Base-by-base conservation (phyloP, 2,888 invertebrate genomes). In the Yponomeuta plumbellus region DNA sequence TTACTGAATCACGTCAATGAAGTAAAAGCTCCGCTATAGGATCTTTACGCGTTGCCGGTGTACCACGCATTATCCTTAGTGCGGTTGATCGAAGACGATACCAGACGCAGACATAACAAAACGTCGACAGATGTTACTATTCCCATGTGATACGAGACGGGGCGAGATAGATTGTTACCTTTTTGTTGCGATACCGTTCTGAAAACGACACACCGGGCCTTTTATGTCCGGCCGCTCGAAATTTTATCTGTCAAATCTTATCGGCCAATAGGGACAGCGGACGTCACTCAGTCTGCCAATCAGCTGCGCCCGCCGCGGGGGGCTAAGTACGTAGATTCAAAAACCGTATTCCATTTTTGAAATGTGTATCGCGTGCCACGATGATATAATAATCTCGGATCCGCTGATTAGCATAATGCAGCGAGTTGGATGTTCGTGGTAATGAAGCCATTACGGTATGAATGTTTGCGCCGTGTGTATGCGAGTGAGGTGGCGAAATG, bases 201-300 rank as follows among this genome's bases (percentile, higher is more conserved):
- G 76, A 81, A 84, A 81, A 80, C 78, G 87, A 87, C 84, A 85
- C 79, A 83, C 84, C 80, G 76, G 80, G 44, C 44, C 87, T 90
- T 87, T 88, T 82, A 89, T 83, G 83, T 85, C 81, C 44, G 76
- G 79, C 85, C 87, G 87, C 85, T 77, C 79, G 75, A 73, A 78
- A 52, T 11, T 79, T 88, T 89, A 89, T 88, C 89, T 80, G 84
- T 86, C 85, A 85, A 81, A 90, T 91, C 90, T 90, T 85, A 90
- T 91, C 90, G 84, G 83, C 88, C 88, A 85, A 88, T 88, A 88
- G 84, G 89, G 89, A 88, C 87, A 81, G 89, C 83, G 80, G 76
- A 87, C 89, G 91, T 91, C 90, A 90, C 88, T 90, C 91, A 86
- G 79, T 83, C 84, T 86, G 89, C 87, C 87, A 86, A 89, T 89